Base-by-base conservation (phyloP, 2,888 invertebrate genomes). In the Fabriciana adippe region DNA sequence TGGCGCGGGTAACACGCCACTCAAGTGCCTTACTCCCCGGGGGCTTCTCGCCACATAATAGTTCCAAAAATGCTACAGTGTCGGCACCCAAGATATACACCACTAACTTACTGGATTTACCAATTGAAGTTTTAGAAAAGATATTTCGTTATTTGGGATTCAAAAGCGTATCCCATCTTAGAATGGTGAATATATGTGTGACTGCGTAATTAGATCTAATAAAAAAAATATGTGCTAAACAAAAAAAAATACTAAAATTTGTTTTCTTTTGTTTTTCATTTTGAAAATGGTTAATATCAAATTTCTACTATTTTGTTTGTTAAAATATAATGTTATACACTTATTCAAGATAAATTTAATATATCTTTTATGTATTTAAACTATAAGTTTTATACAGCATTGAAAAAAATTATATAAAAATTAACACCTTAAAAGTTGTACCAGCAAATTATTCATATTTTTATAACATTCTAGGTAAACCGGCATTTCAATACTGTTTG, bases 401-500 rank as follows among this genome's bases (percentile, higher is more conserved):
- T 4, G 26, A 26, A 26, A 5, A 4, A 4, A 4, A 0, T 26
- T 26, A 0, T 0, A 4, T 5, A 26, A 26, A 26, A 4, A 26
- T 26, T 26, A 26, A 5, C 26, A 26, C 26, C 14, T 54, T 15
- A 55, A 21, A 5, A 31, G 2, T 26, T 18, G 16, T 14, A 41
- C 35, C 8, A 61, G 4, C 51, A 35, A 16, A 15, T 41, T 4
- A 15, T 35, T 51, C 6, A 51, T 16, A 18, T 2, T 31, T 51
- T 51, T 57, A 15, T 55, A 15, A 45, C 15, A 57, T 70, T 70
- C 31, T 59, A 98, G 98, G 96, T 98, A 54, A 97, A 96, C 74
- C 95, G 95, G 68, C 94, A 94, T 78, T 95, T 98, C 90, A 97
- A 98, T 85, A 94, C 94, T 73, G 93, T 97, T 73, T 97, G 97